Evolutionary conservation across 2,113 vertebrate genomes (phyloP), one percentile per base, ranked within the genome.

Genomic region (Lepisosteus osseus): DNA sequence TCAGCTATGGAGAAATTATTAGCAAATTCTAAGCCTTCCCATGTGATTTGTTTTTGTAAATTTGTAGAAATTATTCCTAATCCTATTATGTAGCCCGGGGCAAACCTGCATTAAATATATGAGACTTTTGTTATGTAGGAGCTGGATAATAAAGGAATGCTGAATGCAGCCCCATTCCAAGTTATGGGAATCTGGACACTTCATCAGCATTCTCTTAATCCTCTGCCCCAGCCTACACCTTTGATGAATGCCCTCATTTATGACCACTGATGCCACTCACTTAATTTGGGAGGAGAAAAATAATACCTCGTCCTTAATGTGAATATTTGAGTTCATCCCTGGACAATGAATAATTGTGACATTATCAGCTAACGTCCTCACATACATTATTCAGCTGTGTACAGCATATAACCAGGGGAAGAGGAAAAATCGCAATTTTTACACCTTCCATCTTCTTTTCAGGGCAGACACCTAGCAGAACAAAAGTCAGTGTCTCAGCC

Each of bases 31-130:
- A 97, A 97, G 95, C 95, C 90, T 88, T 91, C 92, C 93, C 97
- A 97, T 98, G 97, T 98, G 97, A 98, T 98, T 96, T 95, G 94
- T 97, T 97, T 97, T 99, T 96, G 94, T 93, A 97, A 97, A 97
- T 98, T 97, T 97, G 94, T 92, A 95, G 94, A 98, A 98, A 97
- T 97, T 93, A 97, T 96, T 96, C 92, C 94, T 98, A 98, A 99
- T 99, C 96, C 96, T 98, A 97, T 99, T 97, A 98, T 79, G 92
- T 94, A 90, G 90, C 92, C 85, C 83, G 87, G 91, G 91, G 91
- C 88, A 95, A 96, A 96, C 90, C 92, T 93, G 94, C 94, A 94
- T 95, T 92, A 95, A 96, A 94, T 93, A 93, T 94, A 94, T 89
- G 89, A 93, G 92, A 91, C 91, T 94, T 95, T 96, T 96, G 93